Evolutionary conservation across 2,113 vertebrate species (phyloP).

Genomic region (Psettodes erumei): DNA sequence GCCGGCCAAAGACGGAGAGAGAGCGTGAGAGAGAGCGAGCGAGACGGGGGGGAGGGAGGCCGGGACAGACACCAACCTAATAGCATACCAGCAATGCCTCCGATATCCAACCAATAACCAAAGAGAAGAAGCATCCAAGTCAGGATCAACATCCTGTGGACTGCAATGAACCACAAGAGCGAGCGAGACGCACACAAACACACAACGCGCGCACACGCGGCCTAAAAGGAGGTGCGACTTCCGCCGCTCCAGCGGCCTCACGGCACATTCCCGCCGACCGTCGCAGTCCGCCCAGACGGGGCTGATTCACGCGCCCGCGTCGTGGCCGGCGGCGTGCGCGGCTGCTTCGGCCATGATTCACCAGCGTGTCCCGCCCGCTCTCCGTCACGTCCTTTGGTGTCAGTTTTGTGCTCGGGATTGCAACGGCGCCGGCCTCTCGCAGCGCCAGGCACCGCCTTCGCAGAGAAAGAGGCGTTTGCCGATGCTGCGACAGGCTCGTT

Average conservation of each 20-base stretch:
- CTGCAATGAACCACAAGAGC: not conserved
- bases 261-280: conserved; percentile 55
- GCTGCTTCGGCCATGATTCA: conserved; percentile 30
- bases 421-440: not conserved
- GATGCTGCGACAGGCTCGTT: not conserved
- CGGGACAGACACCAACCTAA: not conserved
- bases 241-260: too few relatives aligned
- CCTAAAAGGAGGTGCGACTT: not conserved
- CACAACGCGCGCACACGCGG: not conserved
- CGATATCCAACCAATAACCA: conserved; percentile 3
- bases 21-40: not conserved
- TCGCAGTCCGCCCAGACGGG: conserved; percentile 58
- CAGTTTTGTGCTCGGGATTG: not conserved
- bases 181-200: not conserved
- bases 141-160: not conserved
- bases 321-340: conserved; percentile 21
- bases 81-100: conserved; percentile 25
- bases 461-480: too few relatives aligned
- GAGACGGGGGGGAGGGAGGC: not conserved
- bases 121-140: not conserved
- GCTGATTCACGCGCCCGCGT: conserved; percentile 55
- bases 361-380: not conserved
- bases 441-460: too few relatives aligned
- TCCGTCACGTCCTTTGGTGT: not conserved
- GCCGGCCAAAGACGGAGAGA: conserved; percentile 3